A percentile compares a stretch with the other conserved stretches of the same genome.
Conservation (phyloP, 2,888 invertebrate species). For the Tanytarsus gracilentus region DNA sequence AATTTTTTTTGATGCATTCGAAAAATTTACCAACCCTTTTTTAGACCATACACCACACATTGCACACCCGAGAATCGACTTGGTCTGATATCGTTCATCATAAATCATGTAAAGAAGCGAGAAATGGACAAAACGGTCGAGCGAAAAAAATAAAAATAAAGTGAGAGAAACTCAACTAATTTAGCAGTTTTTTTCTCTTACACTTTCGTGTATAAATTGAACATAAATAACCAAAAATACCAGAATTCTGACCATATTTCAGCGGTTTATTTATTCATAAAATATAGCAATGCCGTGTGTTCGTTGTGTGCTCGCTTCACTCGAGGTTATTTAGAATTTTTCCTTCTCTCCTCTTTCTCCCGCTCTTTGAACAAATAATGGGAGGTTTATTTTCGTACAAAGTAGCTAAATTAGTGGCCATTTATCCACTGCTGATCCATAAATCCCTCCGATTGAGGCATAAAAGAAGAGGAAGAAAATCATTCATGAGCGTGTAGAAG, state of each 20-base stretch:
- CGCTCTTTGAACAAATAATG: constrained; percentile 12
- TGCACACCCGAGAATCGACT: too few relatives aligned
- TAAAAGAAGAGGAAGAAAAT: too few relatives aligned
- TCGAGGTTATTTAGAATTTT: constrained; percentile 4
- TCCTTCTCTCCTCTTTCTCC: not conserved
- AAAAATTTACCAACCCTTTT: too few relatives aligned
- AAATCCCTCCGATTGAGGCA: too few relatives aligned
- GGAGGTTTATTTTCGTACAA: constrained; percentile 18
- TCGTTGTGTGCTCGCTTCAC: too few relatives aligned
- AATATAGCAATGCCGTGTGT: constrained; percentile 15
- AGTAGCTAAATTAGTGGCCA: constrained; percentile 22
- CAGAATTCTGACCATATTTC: constrained; percentile 20
- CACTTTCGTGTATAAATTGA: constrained; percentile 18
- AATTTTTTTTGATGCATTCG: too few relatives aligned
- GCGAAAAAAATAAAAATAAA: constrained; percentile 4
- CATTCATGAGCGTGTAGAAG: too few relatives aligned
- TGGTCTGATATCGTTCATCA: not conserved
- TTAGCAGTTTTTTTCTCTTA: constrained; percentile 18
- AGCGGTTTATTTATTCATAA: constrained; percentile 27
- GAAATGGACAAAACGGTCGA: not conserved
- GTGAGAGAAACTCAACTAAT: constrained; percentile 21
- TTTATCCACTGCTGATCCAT: not conserved
- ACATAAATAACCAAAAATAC: constrained; percentile 25
- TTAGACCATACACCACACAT: too few relatives aligned
- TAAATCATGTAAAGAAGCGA: constrained; percentile 24